phyloP scores from a whole-genome alignment of 2,113 vertebrate genomes.

The Neolamprologus modestus region DNA sequence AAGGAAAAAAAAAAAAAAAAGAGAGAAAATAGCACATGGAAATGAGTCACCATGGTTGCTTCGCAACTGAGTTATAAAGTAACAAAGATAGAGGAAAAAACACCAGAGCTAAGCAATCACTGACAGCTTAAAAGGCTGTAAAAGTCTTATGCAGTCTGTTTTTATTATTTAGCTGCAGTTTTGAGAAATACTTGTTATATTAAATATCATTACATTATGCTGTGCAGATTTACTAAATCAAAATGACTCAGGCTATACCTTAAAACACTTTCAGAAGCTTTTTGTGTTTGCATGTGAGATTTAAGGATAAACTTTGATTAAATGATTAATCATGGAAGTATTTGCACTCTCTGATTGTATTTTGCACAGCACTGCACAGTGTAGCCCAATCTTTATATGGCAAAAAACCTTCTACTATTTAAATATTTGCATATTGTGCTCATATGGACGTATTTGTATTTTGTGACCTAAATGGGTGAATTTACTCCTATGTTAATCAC shows the following conservation, averaged over 20 bases:
- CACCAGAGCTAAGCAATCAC: neutral
- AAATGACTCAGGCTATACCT: neutral
- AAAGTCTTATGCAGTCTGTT: neutral
- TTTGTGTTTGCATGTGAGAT: neutral
- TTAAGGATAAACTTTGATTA: neutral
- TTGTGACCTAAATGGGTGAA: neutral
- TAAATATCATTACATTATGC: neutral
- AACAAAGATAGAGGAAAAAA: neutral
- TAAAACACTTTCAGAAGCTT: neutral
- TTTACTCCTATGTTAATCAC: neutral
- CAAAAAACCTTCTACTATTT: neutral
- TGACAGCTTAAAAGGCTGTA: neutral
- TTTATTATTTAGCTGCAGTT: neutral
- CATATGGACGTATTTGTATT: neutral
- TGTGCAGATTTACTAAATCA: neutral
- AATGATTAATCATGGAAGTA: neutral
- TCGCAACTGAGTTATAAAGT: slow-evolving; percentile 25
- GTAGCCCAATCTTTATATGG: neutral
- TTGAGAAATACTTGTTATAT: neutral
- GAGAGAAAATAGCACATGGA: slow-evolving; percentile 35
- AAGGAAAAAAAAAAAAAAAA: neutral
- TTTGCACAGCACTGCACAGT: neutral
- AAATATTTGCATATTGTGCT: neutral
- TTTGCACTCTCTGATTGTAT: neutral
- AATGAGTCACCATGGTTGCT: slow-evolving; percentile 51